Base-by-base conservation (phyloP, 2,888 invertebrate species). In the Stenotaenia linearis region DNA sequence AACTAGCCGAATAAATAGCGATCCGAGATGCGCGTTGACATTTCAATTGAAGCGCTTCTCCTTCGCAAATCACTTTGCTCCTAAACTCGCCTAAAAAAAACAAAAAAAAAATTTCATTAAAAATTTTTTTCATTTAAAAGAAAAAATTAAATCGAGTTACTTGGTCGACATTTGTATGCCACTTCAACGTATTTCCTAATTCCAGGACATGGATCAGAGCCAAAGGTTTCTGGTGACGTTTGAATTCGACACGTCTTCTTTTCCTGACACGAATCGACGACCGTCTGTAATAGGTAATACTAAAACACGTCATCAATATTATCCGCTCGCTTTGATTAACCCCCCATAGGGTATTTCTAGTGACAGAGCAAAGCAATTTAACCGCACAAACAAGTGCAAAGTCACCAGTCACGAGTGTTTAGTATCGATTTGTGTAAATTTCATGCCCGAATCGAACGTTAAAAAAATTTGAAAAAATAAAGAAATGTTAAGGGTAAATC, bases 161-260 rank as follows among this genome's bases (percentile, higher is more conserved):
- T 94, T 85, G 98, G 98, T 87, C 95, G 91, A 89, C 98, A 98
- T 88, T 97, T 97, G 89, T 96, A 98, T 84, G 95, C 95, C 82
- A 97, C 95, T 89, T 97, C 96, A 83, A 97, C 93, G 89, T 95
- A 97, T 88, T 97, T 96, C 82, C 93, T 90, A 80, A 94, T 92
- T 25, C 93, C 92, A 12, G 96, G 96, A 86, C 97, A 98, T 0
- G 97, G 96, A 88, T 98, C 97, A 1, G 81, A 78, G 28, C 93
- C 93, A 85, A 95, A 94, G 76, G 93, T 93, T 85, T 92, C 91
- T n/a, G 95, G 92, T 84, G 92, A 92, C 79, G 96, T 95, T 86
- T 93, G 91, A 86, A 98, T 93, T 86, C 93, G 93, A 89, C 98
- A 98, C 85, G 93, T 92, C 74, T 93, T 89, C 87, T 95, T 94